Evolutionary conservation across 2,888 invertebrate genomes (phyloP).

Genomic region (Trachelus tabidus): DNA sequence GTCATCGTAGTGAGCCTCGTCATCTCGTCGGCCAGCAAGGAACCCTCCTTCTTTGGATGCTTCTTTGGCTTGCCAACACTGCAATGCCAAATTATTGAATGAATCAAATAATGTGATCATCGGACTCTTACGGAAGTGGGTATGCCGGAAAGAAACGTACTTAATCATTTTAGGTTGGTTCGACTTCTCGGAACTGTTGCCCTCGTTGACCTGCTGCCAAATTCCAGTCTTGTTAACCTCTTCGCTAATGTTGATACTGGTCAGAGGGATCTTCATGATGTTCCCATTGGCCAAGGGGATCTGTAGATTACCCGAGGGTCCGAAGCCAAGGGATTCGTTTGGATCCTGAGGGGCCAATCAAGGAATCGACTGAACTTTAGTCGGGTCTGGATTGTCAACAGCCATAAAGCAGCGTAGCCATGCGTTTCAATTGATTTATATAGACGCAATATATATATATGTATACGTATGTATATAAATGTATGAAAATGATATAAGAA

Average conservation of each 20-base stretch:
- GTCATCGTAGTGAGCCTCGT: constrained; percentile 85
- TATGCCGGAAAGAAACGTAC: constrained; percentile 39
- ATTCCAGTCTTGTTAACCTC: constrained; percentile 94
- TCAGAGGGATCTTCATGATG: constrained; percentile 87
- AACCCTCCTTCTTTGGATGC: constrained; percentile 75
- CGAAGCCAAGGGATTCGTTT: constrained; percentile 56
- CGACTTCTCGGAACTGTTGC: constrained; percentile 68
- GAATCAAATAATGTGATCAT: no score
- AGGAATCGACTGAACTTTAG: constrained; percentile 21
- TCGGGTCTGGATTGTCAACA: background rate
- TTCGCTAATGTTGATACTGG: constrained; percentile 90
- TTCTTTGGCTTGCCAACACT: constrained; percentile 76
- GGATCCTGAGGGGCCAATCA: constrained; percentile 49
- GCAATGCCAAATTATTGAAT: constrained; percentile 23
- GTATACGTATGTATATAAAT: background rate
- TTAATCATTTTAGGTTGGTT: constrained; percentile 55
- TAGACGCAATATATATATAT: background rate
- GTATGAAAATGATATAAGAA: background rate
- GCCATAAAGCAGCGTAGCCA: constrained; percentile 22
- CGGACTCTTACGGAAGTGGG: background rate
- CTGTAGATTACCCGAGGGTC: constrained; percentile 77
- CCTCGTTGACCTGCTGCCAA: constrained; percentile 91
- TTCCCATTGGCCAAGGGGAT: constrained; percentile 90
- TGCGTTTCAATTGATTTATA: constrained; percentile 26
- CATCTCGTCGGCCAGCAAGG: constrained; percentile 68